Evolutionary conservation across 35 echinoderm and acorn worm genomes (phyloP).

Genomic region (Strongylocentrotus purpuratus): DNA sequence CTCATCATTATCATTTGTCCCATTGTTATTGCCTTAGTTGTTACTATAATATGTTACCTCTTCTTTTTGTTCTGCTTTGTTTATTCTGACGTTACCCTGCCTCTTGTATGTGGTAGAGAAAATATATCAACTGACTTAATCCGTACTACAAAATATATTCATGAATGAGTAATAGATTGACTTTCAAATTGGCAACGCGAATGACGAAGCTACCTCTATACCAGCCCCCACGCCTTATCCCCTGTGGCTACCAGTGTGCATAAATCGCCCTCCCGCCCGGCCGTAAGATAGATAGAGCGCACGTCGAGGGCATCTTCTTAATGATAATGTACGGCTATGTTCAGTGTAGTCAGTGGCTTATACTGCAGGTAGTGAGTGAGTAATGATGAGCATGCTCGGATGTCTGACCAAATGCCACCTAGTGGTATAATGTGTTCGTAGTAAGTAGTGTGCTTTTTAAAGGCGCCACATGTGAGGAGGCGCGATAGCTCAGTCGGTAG

Average conservation of each 20-base stretch:
- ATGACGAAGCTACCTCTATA: not conserved
- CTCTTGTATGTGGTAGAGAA: no score
- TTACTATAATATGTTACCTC: no score
- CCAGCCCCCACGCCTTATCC: not conserved
- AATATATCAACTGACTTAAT: not conserved
- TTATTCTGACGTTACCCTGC: no score
- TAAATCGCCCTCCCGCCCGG: not conserved
- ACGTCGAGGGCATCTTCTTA: not conserved
- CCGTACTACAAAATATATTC: not conserved
- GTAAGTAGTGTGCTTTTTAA: not conserved
- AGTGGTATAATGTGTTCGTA: not conserved
- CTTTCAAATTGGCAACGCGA: not conserved
- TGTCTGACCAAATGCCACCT: not conserved
- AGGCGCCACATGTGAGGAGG: no score
- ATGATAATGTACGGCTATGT: not conserved
- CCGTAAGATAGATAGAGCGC: not conserved
- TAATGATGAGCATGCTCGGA: not conserved
- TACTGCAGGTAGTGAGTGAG: no score
- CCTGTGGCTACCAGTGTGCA: not conserved
- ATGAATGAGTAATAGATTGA: not conserved
- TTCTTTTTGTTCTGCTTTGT: no score
- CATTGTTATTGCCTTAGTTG: no score
- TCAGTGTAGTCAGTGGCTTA: not conserved
- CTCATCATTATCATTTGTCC: no score
- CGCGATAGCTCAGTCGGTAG: no score